Evolutionary conservation across 2,888 invertebrate genomes (phyloP).

Genomic region (Rhabditophanes sp.): DNA sequence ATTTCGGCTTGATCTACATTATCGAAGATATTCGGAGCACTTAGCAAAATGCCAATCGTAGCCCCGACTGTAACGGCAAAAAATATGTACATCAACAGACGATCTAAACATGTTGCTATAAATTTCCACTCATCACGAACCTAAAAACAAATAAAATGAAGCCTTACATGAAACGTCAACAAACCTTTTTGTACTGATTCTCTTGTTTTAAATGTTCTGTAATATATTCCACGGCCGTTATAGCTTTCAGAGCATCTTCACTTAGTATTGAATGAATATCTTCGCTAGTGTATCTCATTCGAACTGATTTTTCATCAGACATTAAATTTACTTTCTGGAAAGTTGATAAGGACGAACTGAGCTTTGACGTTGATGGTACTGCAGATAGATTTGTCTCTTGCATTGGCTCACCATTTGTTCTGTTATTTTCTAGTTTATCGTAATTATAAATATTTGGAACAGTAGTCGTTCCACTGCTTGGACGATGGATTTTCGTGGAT

Average conservation of each 20-base stretch:
- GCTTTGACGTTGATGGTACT: too few species aligned
- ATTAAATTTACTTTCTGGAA: too few species aligned
- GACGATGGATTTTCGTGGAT: constrained; percentile 3
- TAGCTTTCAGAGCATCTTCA: constrained; percentile 32
- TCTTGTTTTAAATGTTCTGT: constrained; percentile 36
- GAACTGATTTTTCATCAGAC: too few species aligned
- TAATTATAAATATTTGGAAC: too few species aligned
- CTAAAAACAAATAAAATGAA: constrained; percentile 24
- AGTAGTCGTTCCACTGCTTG: not conserved
- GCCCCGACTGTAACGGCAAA: constrained; percentile 46
- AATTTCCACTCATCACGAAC: constrained; percentile 49
- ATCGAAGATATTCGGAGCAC: constrained; percentile 47
- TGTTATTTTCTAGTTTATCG: too few species aligned
- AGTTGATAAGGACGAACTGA: too few species aligned
- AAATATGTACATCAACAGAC: constrained; percentile 48
- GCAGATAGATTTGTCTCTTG: too few species aligned
- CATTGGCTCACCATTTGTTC: too few species aligned
- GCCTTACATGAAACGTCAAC: constrained; percentile 4
- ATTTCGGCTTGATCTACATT: too few species aligned
- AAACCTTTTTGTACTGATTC: constrained; percentile 31
- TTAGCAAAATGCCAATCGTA: constrained; percentile 45
- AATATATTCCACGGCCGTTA: constrained; percentile 41
- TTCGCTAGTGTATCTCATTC: too few species aligned
- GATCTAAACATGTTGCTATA: constrained; percentile 49
- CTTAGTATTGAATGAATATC: too few species aligned